Conservation (phyloP, 2,113 vertebrate genomes). For the Neogale vison region DNA sequence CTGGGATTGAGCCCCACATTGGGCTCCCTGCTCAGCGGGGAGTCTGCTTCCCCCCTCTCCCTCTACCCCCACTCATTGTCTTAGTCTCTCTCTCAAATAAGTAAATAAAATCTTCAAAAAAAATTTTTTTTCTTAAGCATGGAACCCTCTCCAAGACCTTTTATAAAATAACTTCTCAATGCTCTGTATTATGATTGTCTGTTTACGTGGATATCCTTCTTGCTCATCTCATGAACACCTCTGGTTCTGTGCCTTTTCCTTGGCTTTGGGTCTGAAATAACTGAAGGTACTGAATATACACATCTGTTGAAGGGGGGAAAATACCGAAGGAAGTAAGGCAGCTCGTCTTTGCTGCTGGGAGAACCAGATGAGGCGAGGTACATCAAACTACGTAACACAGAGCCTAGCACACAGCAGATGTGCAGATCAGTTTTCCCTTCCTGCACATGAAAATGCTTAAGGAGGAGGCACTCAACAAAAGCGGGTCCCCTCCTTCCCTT, state of each 20-base stretch:
- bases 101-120: not conserved
- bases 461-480: not conserved
- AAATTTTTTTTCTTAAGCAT: not conserved
- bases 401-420: not conserved
- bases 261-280: slow-evolving; percentile 11
- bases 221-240: not conserved
- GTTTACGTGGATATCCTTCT: slow-evolving; percentile 10
- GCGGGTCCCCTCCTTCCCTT: not conserved
- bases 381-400: not conserved
- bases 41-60: not conserved
- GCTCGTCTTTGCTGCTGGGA: not conserved
- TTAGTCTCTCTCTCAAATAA: not conserved
- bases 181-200: not conserved
- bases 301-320: not conserved
- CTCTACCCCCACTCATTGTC: not conserved
- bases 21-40: not conserved
- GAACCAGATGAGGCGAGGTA: not conserved
- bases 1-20: not conserved
- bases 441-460: not conserved
- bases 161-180: slow-evolving; percentile 25
- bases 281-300: not conserved
- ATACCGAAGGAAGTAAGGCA: not conserved
- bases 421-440: not conserved
- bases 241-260: slow-evolving; percentile 17
- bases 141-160: slow-evolving; percentile 9